Evolutionary conservation across 1,140 invertebrate species (phyloP).

Genomic region (Zaprionus camerounensis): DNA sequence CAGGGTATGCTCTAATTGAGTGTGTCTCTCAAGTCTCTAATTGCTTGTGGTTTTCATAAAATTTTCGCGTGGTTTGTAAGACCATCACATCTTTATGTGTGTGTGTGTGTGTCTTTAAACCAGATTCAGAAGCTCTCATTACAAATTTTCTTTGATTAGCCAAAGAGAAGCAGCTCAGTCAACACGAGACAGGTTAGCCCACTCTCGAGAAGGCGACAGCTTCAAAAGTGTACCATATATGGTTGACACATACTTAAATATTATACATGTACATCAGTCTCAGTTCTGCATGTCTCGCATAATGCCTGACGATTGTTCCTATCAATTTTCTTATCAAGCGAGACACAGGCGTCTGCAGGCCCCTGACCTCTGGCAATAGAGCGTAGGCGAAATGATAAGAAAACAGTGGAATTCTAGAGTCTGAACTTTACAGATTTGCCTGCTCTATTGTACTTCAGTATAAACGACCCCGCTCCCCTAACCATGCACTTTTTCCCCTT

Average conservation of each 20-base stretch:
- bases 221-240: not conserved
- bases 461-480: not conserved
- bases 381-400: not conserved
- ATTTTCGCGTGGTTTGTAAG: slow-evolving; percentile 32
- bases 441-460: slow-evolving; percentile 1
- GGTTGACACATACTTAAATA: not conserved
- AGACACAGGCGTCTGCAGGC: not conserved
- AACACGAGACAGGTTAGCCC: slow-evolving; percentile 27
- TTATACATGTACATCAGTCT: no score
- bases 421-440: not conserved
- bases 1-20: slow-evolving; percentile 2
- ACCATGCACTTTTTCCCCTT: not conserved
- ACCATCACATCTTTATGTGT: not conserved
- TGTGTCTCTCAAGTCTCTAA: not conserved
- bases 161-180: not conserved
- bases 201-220: slow-evolving; percentile 10
- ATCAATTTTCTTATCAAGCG: not conserved
- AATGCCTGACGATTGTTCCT: slow-evolving; percentile 5
- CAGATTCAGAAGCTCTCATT: slow-evolving; percentile 46
- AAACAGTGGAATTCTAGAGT: not conserved
- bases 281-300: not conserved
- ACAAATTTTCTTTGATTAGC: slow-evolving; percentile 48
- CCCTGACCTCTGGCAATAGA: slow-evolving; percentile 11
- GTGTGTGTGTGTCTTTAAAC: slow-evolving; percentile 31
- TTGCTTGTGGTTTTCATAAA: slow-evolving; percentile 8